Evolutionary conservation across 2,888 invertebrate species (phyloP).

Genomic region (Temnothorax unifasciatus): DNA sequence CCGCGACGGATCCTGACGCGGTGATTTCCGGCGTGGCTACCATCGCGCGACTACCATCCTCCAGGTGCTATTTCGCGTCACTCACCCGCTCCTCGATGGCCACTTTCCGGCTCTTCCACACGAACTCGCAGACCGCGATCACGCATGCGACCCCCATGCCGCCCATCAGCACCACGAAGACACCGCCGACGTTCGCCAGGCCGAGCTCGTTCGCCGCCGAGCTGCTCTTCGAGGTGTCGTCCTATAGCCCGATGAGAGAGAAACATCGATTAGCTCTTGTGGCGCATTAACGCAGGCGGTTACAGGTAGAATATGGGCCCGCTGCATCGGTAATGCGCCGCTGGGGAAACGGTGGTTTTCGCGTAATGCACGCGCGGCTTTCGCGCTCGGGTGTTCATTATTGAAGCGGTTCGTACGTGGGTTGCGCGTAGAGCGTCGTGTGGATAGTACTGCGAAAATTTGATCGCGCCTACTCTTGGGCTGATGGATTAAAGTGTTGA

Average conservation of each 20-base stretch:
- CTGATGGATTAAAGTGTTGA: slow-evolving; percentile 24
- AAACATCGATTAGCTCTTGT: slow-evolving; percentile 49
- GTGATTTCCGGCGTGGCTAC: slow-evolving; percentile 47
- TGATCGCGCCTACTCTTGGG: not conserved
- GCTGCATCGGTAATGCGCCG: slow-evolving; percentile 24
- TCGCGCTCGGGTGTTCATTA: slow-evolving; percentile 41
- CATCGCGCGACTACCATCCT: slow-evolving; percentile 70
- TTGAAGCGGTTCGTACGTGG: slow-evolving; percentile 18
- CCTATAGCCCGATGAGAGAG: slow-evolving; percentile 86
- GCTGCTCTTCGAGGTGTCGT: slow-evolving; percentile 94
- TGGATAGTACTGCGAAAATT: slow-evolving; percentile 46
- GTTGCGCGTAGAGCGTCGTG: not conserved
- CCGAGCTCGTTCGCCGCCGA: slow-evolving; percentile 96
- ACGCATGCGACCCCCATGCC: slow-evolving; percentile 97
- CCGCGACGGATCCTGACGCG: slow-evolving; percentile 44
- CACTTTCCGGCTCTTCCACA: slow-evolving; percentile 97
- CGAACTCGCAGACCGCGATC: slow-evolving; percentile 97
- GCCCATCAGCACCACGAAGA: slow-evolving; percentile 97
- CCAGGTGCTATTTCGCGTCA: slow-evolving; percentile 81
- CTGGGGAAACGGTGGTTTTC: slow-evolving; percentile 50
- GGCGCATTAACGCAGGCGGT: slow-evolving; percentile 35
- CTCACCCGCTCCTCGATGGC: slow-evolving; percentile 96
- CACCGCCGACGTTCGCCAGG: slow-evolving; percentile 97
- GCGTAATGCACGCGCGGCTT: slow-evolving; percentile 44
- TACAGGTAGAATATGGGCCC: not conserved